Conservation (phyloP, 2,113 vertebrate species). For the Protobothrops mucrosquamatus region DNA sequence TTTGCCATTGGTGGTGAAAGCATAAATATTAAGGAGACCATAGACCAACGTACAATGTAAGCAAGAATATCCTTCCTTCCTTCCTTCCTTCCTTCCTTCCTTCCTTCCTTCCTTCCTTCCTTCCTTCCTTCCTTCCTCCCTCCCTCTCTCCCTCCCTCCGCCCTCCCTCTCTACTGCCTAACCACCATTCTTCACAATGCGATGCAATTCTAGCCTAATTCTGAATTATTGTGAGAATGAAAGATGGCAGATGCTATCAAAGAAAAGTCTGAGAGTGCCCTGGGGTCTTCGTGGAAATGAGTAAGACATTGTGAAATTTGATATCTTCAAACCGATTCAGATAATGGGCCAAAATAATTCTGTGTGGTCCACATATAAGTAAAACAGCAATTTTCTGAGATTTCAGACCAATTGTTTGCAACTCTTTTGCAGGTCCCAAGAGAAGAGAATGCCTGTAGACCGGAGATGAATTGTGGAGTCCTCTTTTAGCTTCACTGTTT, state of each 20-base stretch:
- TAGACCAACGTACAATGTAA: neutral
- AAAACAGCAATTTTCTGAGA: neutral
- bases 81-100: neutral
- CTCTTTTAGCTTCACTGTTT: neutral
- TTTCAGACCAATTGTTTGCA: neutral
- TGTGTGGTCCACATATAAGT: neutral
- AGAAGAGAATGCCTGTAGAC: neutral
- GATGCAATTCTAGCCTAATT: neutral
- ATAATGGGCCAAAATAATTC: neutral
- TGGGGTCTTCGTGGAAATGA: neutral
- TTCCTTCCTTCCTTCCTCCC: too few relatives aligned
- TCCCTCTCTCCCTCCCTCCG: neutral
- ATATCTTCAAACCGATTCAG: neutral
- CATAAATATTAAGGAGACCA: neutral
- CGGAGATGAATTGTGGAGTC: neutral
- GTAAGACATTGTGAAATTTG: neutral
- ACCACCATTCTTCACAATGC: neutral
- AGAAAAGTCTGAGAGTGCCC: neutral
- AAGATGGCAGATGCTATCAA: neutral
- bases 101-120: neutral
- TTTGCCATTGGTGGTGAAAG: neutral
- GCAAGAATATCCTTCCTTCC: neutral
- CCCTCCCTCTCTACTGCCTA: neutral
- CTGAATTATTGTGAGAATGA: neutral
- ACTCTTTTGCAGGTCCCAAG: neutral